Evolutionary conservation across 2,113 vertebrate species (phyloP).

Genomic region (Chroicocephalus ridibundus): DNA sequence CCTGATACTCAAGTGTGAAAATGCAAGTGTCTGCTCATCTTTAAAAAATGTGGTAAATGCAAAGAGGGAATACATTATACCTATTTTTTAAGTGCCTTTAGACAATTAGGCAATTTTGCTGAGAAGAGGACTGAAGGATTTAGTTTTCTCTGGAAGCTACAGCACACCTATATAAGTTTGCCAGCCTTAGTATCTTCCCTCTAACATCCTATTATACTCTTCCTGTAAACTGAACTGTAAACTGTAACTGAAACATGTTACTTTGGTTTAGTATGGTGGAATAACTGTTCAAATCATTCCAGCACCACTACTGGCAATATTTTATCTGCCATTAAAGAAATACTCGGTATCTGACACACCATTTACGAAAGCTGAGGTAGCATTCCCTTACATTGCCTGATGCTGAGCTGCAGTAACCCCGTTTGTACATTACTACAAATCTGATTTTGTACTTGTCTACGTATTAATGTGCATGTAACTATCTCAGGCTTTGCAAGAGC

Average conservation of each 20-base stretch:
- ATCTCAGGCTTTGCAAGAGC: background rate
- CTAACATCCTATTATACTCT: background rate
- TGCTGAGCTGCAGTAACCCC: background rate
- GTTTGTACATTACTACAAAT: background rate
- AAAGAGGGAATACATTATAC: background rate
- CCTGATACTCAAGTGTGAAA: background rate
- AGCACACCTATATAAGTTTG: background rate
- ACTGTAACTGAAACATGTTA: background rate
- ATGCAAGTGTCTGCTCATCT: background rate
- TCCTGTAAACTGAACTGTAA: background rate
- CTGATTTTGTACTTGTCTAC: background rate
- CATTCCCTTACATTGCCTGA: background rate
- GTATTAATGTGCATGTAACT: background rate
- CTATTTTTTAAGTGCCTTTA: background rate
- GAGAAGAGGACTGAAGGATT: background rate
- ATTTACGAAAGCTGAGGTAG: background rate
- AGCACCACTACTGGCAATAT: background rate
- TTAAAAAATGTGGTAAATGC: background rate
- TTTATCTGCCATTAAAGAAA: background rate
- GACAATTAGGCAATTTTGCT: background rate
- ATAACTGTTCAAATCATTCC: background rate
- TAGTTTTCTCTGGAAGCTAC: background rate
- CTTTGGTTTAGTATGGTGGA: background rate
- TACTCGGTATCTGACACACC: background rate
- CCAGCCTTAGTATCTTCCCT: background rate